Percentiles rank a stretch among this genome's conserved stretches.
Conservation (phyloP, 2,888 invertebrate species). For the Drosophila stalkeri region DNA sequence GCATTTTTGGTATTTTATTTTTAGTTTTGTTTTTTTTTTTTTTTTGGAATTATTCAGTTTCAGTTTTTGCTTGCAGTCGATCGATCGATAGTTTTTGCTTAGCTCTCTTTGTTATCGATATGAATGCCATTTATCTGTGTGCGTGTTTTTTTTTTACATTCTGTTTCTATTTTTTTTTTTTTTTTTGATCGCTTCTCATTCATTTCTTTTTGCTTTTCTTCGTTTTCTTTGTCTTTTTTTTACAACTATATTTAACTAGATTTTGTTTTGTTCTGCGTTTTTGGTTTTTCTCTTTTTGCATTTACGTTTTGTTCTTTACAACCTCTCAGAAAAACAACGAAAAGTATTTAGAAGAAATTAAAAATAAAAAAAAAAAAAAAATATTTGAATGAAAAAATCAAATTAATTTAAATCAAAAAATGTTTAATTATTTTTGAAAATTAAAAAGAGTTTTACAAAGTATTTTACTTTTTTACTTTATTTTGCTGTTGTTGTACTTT, state of each 20-base stretch:
- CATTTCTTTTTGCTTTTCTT: constrained; percentile 72
- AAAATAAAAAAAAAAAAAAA: constrained; percentile 10
- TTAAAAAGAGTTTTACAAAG: not conserved
- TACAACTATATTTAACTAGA: constrained; percentile 43
- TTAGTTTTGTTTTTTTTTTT: not conserved
- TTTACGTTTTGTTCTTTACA: not conserved
- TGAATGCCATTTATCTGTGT: constrained; percentile 49
- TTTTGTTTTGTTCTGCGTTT: constrained; percentile 36
- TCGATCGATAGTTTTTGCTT: constrained; percentile 63
- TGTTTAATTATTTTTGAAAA: not conserved
- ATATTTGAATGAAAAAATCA: not conserved
- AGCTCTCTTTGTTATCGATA: constrained; percentile 41
- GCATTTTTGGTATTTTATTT: constrained; percentile 82
- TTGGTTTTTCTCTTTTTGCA: constrained; percentile 9
- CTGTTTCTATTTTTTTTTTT: constrained; percentile 22
- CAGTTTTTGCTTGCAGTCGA: constrained; percentile 76
- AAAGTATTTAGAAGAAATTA: constrained; percentile 14
- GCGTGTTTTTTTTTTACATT: constrained; percentile 43
- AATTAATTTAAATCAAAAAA: not conserved
- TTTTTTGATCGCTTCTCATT: constrained; percentile 57
- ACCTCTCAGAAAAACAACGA: constrained; percentile 42
- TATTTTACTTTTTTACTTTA: constrained; percentile 21
- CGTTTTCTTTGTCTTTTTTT: constrained; percentile 73
- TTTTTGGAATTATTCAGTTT: constrained; percentile 62
- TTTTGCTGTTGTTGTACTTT: constrained; percentile 54